Conservation (phyloP, 2,888 invertebrate species). For the Asteroscopus sphinx region DNA sequence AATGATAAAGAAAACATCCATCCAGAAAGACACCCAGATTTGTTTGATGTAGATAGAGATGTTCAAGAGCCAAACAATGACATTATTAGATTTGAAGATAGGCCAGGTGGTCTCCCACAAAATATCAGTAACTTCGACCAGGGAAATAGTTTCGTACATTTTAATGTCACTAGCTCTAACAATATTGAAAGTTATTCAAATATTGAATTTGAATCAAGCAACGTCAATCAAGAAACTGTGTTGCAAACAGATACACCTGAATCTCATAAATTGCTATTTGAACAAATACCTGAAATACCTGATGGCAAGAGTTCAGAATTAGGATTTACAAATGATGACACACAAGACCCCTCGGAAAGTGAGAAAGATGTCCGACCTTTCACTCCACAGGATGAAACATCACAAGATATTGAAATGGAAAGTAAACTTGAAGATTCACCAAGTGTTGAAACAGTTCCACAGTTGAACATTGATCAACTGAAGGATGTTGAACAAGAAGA, state of each 20-base stretch:
- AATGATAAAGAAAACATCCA: constrained; percentile 80
- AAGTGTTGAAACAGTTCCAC: constrained; percentile 58
- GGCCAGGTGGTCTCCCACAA: constrained; percentile 65
- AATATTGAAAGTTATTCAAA: constrained; percentile 75
- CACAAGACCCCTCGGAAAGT: constrained; percentile 78
- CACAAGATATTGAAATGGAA: constrained; percentile 80
- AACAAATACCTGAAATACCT: constrained; percentile 87
- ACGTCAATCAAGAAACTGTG: constrained; percentile 72
- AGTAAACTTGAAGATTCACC: constrained; percentile 75
- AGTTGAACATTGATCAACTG: constrained; percentile 42
- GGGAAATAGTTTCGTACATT: constrained; percentile 75
- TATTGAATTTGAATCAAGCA: constrained; percentile 75
- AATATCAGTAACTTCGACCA: constrained; percentile 68
- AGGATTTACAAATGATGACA: constrained; percentile 82
- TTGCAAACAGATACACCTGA: constrained; percentile 85
- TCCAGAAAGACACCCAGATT: constrained; percentile 70
- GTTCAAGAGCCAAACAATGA: constrained; percentile 81
- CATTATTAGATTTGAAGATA: constrained; percentile 76
- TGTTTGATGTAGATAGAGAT: constrained; percentile 65
- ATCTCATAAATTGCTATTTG: constrained; percentile 86
- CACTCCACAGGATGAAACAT: constrained; percentile 78
- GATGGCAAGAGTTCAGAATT: constrained; percentile 86
- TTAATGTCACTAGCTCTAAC: constrained; percentile 67
- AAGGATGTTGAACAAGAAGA: constrained; percentile 42
- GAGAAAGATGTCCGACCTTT: constrained; percentile 72